Evolutionary conservation across 2,888 invertebrate genomes (phyloP).

Genomic region (Pristionchus mayeri): DNA sequence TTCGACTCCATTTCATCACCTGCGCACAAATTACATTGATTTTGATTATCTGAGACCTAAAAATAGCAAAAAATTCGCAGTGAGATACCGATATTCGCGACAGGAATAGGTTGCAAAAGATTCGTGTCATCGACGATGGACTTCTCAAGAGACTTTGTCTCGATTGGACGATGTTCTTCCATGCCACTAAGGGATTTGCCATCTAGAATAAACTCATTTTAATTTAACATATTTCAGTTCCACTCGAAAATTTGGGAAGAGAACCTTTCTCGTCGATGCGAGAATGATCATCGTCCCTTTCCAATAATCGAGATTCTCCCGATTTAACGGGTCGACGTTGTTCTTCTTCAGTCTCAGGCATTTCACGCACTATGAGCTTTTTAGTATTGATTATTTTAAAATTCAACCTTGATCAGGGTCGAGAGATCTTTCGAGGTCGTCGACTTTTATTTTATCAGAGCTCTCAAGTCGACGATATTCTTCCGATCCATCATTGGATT

Average conservation of each 20-base stretch:
- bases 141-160: neutral
- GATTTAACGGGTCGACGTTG: neutral
- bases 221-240: no score
- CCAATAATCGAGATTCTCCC: neutral
- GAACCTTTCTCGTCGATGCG: neutral
- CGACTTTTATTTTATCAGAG: neutral
- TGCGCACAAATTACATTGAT: neutral
- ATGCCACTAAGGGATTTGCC: neutral
- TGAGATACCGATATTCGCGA: neutral
- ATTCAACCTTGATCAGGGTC: neutral
- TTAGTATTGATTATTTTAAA: neutral
- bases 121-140: neutral
- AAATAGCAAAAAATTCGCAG: no score
- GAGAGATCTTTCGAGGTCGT: neutral
- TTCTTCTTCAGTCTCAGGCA: neutral
- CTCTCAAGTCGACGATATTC: no score
- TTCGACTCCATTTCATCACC: neutral
- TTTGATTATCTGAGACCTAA: no score
- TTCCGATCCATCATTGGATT: no score
- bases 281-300: neutral
- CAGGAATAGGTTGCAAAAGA: neutral
- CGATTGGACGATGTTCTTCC: conserved; percentile 29
- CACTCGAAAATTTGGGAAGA: no score
- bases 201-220: neutral
- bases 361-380: neutral